Evolutionary conservation across 2,797 vertebrate genomes (phyloP).

Genomic region (Chaetodon trifasciatus): DNA sequence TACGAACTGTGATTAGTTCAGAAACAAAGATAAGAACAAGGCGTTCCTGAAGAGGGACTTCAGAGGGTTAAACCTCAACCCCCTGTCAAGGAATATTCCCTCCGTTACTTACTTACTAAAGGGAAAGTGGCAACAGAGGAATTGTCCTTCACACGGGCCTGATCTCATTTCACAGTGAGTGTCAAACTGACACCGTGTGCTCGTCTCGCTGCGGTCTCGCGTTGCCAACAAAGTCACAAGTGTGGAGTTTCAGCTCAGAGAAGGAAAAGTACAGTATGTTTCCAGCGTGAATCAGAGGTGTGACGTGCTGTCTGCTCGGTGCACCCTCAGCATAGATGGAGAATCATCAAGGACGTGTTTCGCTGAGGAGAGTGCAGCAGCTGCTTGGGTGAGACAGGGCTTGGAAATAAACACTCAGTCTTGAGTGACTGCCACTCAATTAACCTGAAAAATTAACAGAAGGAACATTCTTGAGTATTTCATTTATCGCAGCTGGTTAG

Average conservation of each 20-base stretch:
- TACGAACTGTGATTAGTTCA: not conserved
- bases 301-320: slow-evolving; percentile 20
- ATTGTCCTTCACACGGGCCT: slow-evolving; percentile 39
- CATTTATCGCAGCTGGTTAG: slow-evolving; percentile 27
- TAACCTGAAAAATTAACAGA: slow-evolving; percentile 35
- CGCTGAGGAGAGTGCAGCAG: not conserved
- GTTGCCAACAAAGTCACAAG: slow-evolving; percentile 3
- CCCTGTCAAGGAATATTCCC: slow-evolving; percentile 29
- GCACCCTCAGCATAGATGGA: not conserved
- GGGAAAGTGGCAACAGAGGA: slow-evolving; percentile 23
- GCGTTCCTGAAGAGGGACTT: not conserved
- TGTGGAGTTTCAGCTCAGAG: slow-evolving; percentile 18
- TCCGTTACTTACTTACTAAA: slow-evolving; percentile 37
- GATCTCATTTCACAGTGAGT: slow-evolving; percentile 39
- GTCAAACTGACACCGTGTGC: slow-evolving; percentile 31
- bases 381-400: not conserved
- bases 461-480: slow-evolving; percentile 11
- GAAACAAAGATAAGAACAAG: not conserved
- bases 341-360: slow-evolving; percentile 20
- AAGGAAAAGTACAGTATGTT: slow-evolving; percentile 2
- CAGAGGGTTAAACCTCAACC: slow-evolving; percentile 7
- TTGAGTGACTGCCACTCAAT: slow-evolving; percentile 38
- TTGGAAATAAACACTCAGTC: slow-evolving; percentile 21
- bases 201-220: not conserved
- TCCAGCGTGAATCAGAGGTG: slow-evolving; percentile 13